Base-by-base conservation (phyloP, 2,797 vertebrate genomes). In the Dendrocincla fuliginosa region DNA sequence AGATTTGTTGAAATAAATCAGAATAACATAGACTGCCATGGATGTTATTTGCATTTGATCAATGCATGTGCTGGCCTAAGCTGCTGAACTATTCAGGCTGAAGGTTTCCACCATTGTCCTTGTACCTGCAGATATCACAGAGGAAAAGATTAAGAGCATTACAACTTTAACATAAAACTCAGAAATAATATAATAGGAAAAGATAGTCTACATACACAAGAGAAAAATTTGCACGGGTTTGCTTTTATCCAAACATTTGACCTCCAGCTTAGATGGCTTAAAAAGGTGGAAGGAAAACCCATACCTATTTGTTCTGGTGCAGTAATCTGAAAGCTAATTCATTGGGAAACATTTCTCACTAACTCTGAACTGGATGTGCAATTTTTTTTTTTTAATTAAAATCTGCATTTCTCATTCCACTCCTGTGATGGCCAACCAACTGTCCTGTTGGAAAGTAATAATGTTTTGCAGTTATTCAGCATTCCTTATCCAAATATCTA, bases 191-290 rank as follows among this genome's bases (percentile, higher is more conserved):
- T 88, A 97, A 55, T 90, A 70, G 76, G 83, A 87, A 77, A 95
- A 95, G 93, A 94, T 85, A 96, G 92, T 85, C 92, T 95, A 56
- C 53, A 10, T 82, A 68, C 79, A 94, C 83, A 96, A 95, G 97
- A 97, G 94, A 53, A 37, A 94, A 96, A 95, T 95, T 91, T 97
- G 71, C 93, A 94, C 79, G 9, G 52, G 44, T 76, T 94, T 95
- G 84, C 90, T 97, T 97, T 94, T 96, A 96, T 94, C 93, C 87
- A 88, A 95, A 96, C 93, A 85, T 96, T 96, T 97, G 95, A 95
- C 91, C 90, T 97, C 84, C 82, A 91, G 64, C 74, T 95, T 95
- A 96, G 84, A 77, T 90, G 95, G 65, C 52, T 95, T 95, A 84
- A 87, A 95, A 94, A 95, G 37, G 60, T 93, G 68, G 78, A 76